Percentiles rank a stretch among this genome's conserved stretches.
Evolutionary conservation across 2,888 invertebrate genomes (phyloP).

Genomic region (Desoria tigrina): DNA sequence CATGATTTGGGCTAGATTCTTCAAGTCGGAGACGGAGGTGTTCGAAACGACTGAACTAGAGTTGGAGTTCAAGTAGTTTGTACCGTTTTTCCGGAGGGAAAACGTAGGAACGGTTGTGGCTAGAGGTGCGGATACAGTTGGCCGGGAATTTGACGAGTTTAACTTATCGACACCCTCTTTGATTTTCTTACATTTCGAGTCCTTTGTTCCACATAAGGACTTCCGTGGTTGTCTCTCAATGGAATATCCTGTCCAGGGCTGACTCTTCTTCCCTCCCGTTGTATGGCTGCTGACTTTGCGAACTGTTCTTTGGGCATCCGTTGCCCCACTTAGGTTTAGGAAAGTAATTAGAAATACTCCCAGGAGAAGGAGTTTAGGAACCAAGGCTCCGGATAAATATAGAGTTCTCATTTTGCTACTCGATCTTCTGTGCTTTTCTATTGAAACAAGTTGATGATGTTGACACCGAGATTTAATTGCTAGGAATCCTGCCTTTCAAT

Average conservation of each 20-base stretch:
- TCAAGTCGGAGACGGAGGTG: constrained; percentile 12
- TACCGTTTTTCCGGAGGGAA: neutral
- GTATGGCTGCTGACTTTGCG: neutral
- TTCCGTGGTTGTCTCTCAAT: neutral
- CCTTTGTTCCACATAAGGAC: too few relatives aligned
- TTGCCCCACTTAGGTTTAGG: neutral
- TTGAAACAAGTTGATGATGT: neutral
- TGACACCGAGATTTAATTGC: neutral
- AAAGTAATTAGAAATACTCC: neutral
- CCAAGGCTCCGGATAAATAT: neutral
- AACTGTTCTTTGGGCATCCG: too few relatives aligned
- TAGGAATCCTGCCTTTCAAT: too few relatives aligned
- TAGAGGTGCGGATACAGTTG: too few relatives aligned
- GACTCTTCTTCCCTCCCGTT: neutral
- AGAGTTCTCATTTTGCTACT: constrained; percentile 2
- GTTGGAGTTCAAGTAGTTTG: neutral
- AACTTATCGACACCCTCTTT: too few relatives aligned
- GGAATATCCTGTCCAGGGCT: constrained; percentile 1
- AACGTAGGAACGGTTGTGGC: too few relatives aligned
- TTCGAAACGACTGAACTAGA: neutral
- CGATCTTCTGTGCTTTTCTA: neutral
- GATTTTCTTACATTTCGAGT: too few relatives aligned
- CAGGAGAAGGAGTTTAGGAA: too few relatives aligned
- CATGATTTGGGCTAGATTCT: constrained; percentile 20
- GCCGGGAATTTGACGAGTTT: too few relatives aligned